These are phyloP conservation scores for Laothoe populi DNA, from an alignment of 2,888 invertebrate species.

Conservation along the genomic window DNA sequence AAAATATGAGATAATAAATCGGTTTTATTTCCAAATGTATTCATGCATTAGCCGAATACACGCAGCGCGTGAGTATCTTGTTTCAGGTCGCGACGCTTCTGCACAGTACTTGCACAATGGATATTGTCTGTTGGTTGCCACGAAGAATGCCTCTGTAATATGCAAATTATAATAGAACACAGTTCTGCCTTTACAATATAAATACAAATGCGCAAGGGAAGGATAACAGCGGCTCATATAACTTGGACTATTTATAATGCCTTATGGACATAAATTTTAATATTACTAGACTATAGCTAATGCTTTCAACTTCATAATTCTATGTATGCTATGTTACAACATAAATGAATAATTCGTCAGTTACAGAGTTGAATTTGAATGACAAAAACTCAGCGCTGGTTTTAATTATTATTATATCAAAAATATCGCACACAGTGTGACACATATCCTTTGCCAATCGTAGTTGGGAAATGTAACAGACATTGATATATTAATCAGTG, in stretches of 20 bases:
- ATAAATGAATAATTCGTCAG: too few species aligned
- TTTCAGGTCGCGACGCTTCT: constrained; percentile 58
- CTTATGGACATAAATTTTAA: neutral
- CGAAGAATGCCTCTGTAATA: constrained; percentile 64
- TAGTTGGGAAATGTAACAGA: too few species aligned
- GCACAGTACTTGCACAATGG: constrained; percentile 67
- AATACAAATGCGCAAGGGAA: constrained; percentile 48
- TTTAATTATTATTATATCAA: too few species aligned
- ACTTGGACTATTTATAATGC: constrained; percentile 12
- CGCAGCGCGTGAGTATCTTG: constrained; percentile 51
- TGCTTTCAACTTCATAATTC: too few species aligned
- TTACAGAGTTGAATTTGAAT: too few species aligned
- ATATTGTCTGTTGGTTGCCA: constrained; percentile 70
- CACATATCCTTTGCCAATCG: too few species aligned
- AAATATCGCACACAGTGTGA: too few species aligned
- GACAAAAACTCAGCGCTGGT: too few species aligned
- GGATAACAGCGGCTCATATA: constrained; percentile 28
- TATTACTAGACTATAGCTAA: neutral
- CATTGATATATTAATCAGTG: too few species aligned
- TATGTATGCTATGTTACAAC: too few species aligned
- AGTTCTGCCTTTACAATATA: constrained; percentile 60
- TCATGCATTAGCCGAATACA: constrained; percentile 26
- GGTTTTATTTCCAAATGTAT: constrained; percentile 8
- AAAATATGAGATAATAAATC: neutral
- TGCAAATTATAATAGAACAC: constrained; percentile 58